phyloP scores from a whole-genome alignment of 92 coral and sea anemone species.

The Parazoanthus atlanticus region DNA sequence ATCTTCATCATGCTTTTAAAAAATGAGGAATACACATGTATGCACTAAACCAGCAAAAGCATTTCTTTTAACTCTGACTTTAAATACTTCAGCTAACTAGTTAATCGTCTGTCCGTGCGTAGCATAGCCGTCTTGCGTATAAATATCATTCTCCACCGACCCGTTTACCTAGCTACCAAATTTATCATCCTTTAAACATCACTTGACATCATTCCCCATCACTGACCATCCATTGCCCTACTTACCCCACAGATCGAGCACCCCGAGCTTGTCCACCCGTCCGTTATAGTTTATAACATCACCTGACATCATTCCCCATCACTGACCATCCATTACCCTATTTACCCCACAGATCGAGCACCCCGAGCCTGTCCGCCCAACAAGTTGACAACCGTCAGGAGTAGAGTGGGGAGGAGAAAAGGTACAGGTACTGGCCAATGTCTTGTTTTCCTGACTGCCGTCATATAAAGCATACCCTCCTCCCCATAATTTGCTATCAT shows the following conservation, averaged over 20 bases:
- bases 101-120: too few species aligned
- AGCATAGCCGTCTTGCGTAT: too few species aligned
- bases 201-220: neutral
- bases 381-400: conserved; percentile 10
- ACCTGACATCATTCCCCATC: neutral
- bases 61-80: too few species aligned
- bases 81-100: too few species aligned
- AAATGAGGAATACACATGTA: too few species aligned
- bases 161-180: neutral
- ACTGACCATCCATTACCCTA: neutral
- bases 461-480: neutral
- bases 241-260: neutral
- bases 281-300: neutral
- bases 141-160: neutral
- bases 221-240: neutral
- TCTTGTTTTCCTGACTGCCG: neutral
- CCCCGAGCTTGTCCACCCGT: neutral
- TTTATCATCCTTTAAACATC: neutral
- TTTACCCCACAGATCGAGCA: conserved; percentile 14
- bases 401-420: conserved; percentile 27
- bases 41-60: too few species aligned
- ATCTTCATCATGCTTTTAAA: too few species aligned
- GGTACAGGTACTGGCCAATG: conserved; percentile 16
- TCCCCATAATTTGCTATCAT: neutral
- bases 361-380: neutral